Conservation (phyloP, 2,797 vertebrate species). For the Thamnophis elegans region DNA sequence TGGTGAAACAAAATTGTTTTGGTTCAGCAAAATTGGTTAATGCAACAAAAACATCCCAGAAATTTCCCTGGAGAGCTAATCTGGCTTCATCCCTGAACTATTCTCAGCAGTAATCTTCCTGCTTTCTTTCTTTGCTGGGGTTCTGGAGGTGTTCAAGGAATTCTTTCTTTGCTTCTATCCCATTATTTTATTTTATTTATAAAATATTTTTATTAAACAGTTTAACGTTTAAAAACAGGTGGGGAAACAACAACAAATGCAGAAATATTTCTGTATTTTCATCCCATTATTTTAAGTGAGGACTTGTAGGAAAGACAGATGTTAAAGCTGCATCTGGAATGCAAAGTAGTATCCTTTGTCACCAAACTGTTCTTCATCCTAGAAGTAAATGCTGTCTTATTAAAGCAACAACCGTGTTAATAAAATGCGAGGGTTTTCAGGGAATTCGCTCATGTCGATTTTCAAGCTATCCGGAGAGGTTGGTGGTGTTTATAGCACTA, state of each 20-base stretch:
- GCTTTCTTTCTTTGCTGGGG: neutral
- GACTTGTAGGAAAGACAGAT: slow-evolving; percentile 19
- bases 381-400: slow-evolving; percentile 55
- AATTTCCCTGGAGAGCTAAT: neutral
- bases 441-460: slow-evolving; percentile 24
- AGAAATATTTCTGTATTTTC: neutral
- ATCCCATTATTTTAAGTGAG: neutral
- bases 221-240: no score
- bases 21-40: neutral
- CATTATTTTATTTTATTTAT: neutral
- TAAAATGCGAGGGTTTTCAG: slow-evolving; percentile 32
- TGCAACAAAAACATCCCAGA: neutral
- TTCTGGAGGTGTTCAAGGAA: neutral
- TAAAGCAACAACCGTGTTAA: slow-evolving; percentile 51
- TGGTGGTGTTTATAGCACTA: slow-evolving; percentile 27
- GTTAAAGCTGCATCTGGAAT: neutral
- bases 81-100: neutral
- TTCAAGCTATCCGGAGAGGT: slow-evolving; percentile 31
- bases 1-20: neutral
- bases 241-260: no score
- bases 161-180: neutral
- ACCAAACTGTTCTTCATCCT: slow-evolving; percentile 15
- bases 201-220: no score
- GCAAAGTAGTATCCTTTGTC: slow-evolving; percentile 34
- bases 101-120: neutral